phyloP scores from a whole-genome alignment of 1,140 invertebrate species.

The Aphelinus atriplicis region DNA sequence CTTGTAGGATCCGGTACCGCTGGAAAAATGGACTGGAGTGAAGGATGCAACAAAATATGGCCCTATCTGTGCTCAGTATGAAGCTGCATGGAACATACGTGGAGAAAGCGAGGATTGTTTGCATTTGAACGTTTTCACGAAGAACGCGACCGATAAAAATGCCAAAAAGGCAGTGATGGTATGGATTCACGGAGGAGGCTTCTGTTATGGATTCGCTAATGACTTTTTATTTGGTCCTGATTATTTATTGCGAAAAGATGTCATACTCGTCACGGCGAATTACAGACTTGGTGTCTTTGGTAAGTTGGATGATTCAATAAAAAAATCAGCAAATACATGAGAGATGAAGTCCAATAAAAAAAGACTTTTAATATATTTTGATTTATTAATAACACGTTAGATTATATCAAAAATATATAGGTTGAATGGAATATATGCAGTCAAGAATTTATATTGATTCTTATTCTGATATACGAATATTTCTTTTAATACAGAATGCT shows the following conservation, averaged over 20 bases:
- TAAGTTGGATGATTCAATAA: constrained; percentile 41
- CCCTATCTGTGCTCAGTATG: constrained; percentile 60
- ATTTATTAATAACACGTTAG: too few species aligned
- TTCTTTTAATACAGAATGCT: too few species aligned
- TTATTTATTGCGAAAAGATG: constrained; percentile 71
- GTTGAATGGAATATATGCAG: too few species aligned
- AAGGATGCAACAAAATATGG: constrained; percentile 71
- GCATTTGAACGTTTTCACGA: constrained; percentile 74
- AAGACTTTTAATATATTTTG: too few species aligned
- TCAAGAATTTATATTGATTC: too few species aligned
- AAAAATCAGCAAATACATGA: background rate
- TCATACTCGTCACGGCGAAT: constrained; percentile 77
- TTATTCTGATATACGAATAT: too few species aligned
- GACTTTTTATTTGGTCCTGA: constrained; percentile 68
- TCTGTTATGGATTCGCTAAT: constrained; percentile 68
- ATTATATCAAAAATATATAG: too few species aligned
- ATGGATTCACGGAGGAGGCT: constrained; percentile 74
- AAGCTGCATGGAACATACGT: constrained; percentile 48
- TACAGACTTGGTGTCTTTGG: constrained; percentile 74
- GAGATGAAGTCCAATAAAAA: too few species aligned
- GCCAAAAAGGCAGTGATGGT: constrained; percentile 70
- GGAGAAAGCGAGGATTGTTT: constrained; percentile 76
- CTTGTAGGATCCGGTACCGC: constrained; percentile 67
- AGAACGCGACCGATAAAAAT: constrained; percentile 60
- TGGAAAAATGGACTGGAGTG: constrained; percentile 70